Evolutionary conservation across 2,888 invertebrate species (phyloP).

Genomic region (Eulithis testata): DNA sequence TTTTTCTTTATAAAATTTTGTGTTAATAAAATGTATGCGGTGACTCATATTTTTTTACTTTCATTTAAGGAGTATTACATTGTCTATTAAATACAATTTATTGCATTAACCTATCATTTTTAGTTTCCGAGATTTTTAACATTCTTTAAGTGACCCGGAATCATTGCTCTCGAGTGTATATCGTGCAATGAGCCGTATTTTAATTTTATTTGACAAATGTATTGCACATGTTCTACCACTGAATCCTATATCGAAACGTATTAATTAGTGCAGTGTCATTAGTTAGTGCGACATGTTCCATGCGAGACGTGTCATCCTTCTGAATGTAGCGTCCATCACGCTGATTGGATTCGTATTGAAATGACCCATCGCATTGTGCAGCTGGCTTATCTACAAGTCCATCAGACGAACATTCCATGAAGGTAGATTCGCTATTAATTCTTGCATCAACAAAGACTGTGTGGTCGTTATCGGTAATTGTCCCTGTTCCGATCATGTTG

Average conservation of each 20-base stretch:
- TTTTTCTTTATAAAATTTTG: too few relatives aligned
- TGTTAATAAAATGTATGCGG: too few relatives aligned
- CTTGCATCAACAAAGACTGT: slow-evolving; percentile 42
- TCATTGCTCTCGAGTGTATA: too few relatives aligned
- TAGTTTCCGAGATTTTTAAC: too few relatives aligned
- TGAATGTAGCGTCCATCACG: slow-evolving; percentile 58
- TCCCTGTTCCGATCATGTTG: slow-evolving; percentile 33
- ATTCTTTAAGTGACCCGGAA: too few relatives aligned
- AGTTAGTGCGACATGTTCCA: slow-evolving; percentile 60
- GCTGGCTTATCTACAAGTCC: slow-evolving; percentile 53
- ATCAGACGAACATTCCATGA: slow-evolving; percentile 55
- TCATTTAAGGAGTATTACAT: too few relatives aligned
- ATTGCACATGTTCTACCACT: slow-evolving; percentile 10
- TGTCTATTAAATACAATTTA: too few relatives aligned
- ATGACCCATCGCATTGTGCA: slow-evolving; percentile 60
- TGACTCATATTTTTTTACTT: too few relatives aligned
- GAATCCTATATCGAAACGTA: slow-evolving; percentile 50
- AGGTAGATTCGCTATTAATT: slow-evolving; percentile 51
- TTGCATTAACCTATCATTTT: too few relatives aligned
- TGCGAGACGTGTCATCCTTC: slow-evolving; percentile 53
- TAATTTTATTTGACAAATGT: slow-evolving; percentile 6
- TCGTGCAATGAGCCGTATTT: neutral
- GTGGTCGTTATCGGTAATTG: slow-evolving; percentile 43
- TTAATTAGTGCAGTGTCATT: slow-evolving; percentile 69
- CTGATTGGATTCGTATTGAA: slow-evolving; percentile 76